phyloP scores from a whole-genome alignment of 1,140 invertebrate genomes.

The Zaprionus ghesquierei region DNA sequence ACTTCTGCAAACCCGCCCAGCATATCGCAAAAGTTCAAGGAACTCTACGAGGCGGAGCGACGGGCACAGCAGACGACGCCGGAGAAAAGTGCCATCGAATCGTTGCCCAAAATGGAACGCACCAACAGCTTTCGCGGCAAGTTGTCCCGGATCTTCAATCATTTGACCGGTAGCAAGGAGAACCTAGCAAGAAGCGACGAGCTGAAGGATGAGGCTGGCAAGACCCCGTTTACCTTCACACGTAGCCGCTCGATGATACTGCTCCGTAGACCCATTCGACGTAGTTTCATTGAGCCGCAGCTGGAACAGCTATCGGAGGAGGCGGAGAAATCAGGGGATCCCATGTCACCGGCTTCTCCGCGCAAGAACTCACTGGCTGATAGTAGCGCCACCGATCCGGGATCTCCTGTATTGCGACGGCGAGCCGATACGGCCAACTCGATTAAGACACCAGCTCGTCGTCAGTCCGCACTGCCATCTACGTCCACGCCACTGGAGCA shows the following conservation, averaged over 20 bases:
- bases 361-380: constrained; percentile 71
- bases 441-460: constrained; percentile 44
- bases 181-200: constrained; percentile 53
- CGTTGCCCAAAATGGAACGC: constrained; percentile 70
- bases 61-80: constrained; percentile 9
- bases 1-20: constrained; percentile 28
- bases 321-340: constrained; percentile 62
- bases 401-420: constrained; percentile 31
- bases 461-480: constrained; percentile 55
- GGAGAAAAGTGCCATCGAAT: constrained; percentile 32
- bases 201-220: constrained; percentile 42
- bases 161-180: constrained; percentile 75
- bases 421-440: constrained; percentile 43
- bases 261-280: constrained; percentile 67
- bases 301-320: constrained; percentile 80
- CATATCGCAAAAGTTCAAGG: constrained; percentile 52
- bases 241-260: constrained; percentile 81
- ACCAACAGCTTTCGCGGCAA: constrained; percentile 77
- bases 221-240: constrained; percentile 68
- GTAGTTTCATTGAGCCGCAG: constrained; percentile 76
- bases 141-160: constrained; percentile 70
- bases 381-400: constrained; percentile 6
- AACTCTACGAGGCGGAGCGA: constrained; percentile 50
- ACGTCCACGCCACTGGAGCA: constrained; percentile 59
- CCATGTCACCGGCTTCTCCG: constrained; percentile 62